A percentile compares a stretch with the other conserved stretches of the same genome.
These are phyloP conservation scores for Cuniculus paca DNA, from an alignment of 2,797 vertebrate genomes.

Conservation along the genomic window DNA sequence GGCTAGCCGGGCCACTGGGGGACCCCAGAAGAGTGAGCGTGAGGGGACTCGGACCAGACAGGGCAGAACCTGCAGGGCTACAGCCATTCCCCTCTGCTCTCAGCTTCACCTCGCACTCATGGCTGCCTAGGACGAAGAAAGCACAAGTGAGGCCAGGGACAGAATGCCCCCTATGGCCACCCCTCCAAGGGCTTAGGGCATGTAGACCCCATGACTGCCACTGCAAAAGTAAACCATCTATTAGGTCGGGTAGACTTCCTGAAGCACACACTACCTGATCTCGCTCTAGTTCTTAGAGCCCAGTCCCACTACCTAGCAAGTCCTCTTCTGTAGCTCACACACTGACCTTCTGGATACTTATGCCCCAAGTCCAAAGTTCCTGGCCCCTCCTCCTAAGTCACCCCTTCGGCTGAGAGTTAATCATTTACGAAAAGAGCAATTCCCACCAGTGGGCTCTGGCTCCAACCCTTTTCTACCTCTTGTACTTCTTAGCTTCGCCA, in stretches of 20 bases:
- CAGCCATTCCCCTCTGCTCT: slow-evolving; percentile 73
- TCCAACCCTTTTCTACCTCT: not conserved
- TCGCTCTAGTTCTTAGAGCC: slow-evolving; percentile 15
- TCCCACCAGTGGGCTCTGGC: not conserved
- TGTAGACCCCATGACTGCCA: slow-evolving; percentile 4
- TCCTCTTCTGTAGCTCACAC: slow-evolving; percentile 20
- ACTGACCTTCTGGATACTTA: not conserved
- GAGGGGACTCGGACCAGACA: slow-evolving; percentile 35
- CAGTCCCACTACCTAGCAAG: slow-evolving; percentile 44
- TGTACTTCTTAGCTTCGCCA: slow-evolving; percentile 25
- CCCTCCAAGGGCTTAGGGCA: not conserved
- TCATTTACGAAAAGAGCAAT: slow-evolving; percentile 62
- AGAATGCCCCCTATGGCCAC: not conserved
- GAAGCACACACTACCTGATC: slow-evolving; percentile 14
- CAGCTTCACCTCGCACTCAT: slow-evolving; percentile 68
- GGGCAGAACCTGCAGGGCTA: slow-evolving; percentile 60
- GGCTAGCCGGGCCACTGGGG: slow-evolving; percentile 49
- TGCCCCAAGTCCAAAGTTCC: slow-evolving; percentile 87
- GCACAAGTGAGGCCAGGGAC: not conserved
- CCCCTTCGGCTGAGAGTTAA: slow-evolving; percentile 71
- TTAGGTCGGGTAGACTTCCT: slow-evolving; percentile 1
- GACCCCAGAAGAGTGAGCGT: not conserved
- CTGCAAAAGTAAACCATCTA: not conserved
- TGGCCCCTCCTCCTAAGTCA: slow-evolving; percentile 70
- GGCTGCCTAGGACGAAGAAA: slow-evolving; percentile 51